Base-by-base conservation (phyloP, 1,140 invertebrate genomes). In the Reticulitermes speratus region DNA sequence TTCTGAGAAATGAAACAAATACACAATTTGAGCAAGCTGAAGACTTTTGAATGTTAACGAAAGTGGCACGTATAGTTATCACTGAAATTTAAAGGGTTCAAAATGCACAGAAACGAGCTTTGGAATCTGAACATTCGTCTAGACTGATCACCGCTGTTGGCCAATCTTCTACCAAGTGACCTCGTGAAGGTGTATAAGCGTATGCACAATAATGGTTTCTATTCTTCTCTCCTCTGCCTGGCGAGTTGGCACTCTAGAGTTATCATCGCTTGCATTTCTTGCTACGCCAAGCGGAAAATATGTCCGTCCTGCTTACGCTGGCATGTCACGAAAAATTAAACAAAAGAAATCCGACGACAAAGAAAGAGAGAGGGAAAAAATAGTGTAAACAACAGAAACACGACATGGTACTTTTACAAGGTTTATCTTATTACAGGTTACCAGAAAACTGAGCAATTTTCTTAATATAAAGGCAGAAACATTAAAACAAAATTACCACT, bases 301-400 rank as follows among this genome's bases (percentile, higher is more conserved):
- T 75, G 65, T 75, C 65, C 65, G 65, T 75, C 65, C n/a, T 75
- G 65, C 65, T 75, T 75, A 30, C n/a, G 16, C 65, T 75, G 65
- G n/a, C 65, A 75, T 30, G 65, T 75, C 65, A 75, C 65, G 65
- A 75, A 75, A 75, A 75, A 75, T 75, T 75, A 75, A 75, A 75
- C 65, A 75, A 75, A 75, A n/a, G 65, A 25, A 75, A 75, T 30
- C 65, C n/a, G 65, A 75, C 65, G 65, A 75, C 65, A 75, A 25
- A 75, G 65, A 75, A 75, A n/a, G n/a, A 30, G n/a, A 75, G 65
- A 8, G 25, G 5, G n/a, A 75, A 75, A 30, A 75, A 75, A 75
- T 9, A 30, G 65, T 30, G 25, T 30, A 25, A n/a, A 75, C 65
- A 75, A 75, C 65, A 75, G 65, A 75, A 75, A 75, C n/a, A 75